Base-by-base conservation (phyloP, 1,140 invertebrate genomes). In the Hetaerina americana region DNA sequence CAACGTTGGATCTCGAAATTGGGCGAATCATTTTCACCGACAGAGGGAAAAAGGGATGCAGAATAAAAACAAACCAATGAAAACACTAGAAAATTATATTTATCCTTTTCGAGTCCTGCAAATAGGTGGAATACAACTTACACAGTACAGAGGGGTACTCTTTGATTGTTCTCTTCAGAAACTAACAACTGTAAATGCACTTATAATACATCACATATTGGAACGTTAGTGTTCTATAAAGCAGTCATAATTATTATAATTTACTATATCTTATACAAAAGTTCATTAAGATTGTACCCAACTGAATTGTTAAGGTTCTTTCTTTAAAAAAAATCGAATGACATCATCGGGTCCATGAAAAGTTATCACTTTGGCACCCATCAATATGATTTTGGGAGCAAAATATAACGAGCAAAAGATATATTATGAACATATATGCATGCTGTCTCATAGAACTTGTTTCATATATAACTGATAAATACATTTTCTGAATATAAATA, bases 21-120 rank as follows among this genome's bases (percentile, higher is more conserved):
- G n/a, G n/a, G n/a, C n/a, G 31, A 6, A 18, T 40, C 18, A 40
- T 40, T 8, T 40, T 8, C 40, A n/a, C 10, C 10, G 10, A n/a
- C 2, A 57, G 40, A 57, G 15, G 40, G 15, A n/a, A n/a, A 18
- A n/a, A 57, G 22, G 3, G 40, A n/a, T 57, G 15, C 10, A 10
- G 40, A 57, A 5, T 3, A 10, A 57, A 57, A 57, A 57, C 15
- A 57, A 2, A 57, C 40, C 22, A 18, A 57, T 57, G 40, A 57
- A 57, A 57, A 57, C 40, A 57, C 40, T 57, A 57, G 40, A 57
- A 57, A 57, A 57, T 57, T 57, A 57, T 57, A 57, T 57, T 57
- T 57, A 57, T 57, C 40, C 40, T 57, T 12, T 57, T 57, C 22
- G 40, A n/a, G n/a, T n/a, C n/a, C 40, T 57, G 40, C 40, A 57